Conservation (phyloP, 2,888 invertebrate species). For the Anthophora plumipes region DNA sequence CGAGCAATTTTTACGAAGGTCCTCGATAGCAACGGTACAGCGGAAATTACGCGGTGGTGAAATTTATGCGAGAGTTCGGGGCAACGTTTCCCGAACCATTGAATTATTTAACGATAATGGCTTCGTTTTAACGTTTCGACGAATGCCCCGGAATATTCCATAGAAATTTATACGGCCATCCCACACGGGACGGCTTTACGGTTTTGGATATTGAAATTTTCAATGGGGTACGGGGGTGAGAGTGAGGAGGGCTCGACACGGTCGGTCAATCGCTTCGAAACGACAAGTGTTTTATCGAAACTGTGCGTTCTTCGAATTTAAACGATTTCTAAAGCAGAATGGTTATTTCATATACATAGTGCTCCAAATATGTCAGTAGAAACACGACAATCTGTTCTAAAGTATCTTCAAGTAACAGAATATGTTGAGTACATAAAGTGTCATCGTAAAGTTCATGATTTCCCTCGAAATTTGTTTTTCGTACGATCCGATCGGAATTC, state of each 20-base stretch:
- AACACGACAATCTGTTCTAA: no score
- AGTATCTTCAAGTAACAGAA: no score
- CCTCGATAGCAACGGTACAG: conserved; percentile 24
- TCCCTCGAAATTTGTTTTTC: no score
- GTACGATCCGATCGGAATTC: no score
- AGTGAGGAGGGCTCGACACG: background rate
- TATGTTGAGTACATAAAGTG: no score
- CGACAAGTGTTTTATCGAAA: background rate
- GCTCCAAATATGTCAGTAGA: no score
- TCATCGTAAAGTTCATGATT: no score
- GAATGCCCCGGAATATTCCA: conserved; percentile 4
- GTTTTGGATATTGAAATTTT: conserved; percentile 31
- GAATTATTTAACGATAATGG: conserved; percentile 54
- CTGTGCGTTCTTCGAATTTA: conserved; percentile 32
- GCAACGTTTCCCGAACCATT: conserved; percentile 38
- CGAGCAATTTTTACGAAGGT: conserved; percentile 32
- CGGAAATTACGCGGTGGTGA: conserved; percentile 43
- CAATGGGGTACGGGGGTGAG: background rate
- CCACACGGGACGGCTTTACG: background rate
- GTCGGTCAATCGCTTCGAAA: background rate
- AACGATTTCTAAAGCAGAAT: conserved; percentile 56
- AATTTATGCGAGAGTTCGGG: conserved; percentile 41
- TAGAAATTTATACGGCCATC: conserved; percentile 14
- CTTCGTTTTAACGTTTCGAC: conserved; percentile 39
- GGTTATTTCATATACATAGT: background rate